Conservation (phyloP, 2,888 invertebrate genomes). For the Tribolium freemani region DNA sequence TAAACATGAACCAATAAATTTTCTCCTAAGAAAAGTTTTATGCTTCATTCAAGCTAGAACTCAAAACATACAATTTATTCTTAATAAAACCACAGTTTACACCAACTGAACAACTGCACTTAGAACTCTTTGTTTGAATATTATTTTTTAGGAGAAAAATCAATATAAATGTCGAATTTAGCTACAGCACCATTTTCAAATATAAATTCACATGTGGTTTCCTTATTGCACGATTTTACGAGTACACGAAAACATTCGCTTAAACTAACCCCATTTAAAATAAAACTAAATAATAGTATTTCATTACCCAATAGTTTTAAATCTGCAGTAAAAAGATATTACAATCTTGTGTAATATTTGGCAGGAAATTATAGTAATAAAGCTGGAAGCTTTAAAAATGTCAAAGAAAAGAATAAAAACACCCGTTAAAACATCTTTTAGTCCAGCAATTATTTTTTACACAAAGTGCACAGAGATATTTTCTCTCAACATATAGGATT, state of each 20-base stretch:
- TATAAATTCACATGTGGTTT: slow-evolving; percentile 14
- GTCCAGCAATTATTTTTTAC: not conserved
- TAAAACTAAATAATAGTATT: slow-evolving; percentile 8
- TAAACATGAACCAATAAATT: not conserved
- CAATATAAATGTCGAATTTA: not conserved
- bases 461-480: no score
- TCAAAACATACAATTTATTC: not conserved
- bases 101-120: not conserved
- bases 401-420: not conserved
- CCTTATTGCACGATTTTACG: slow-evolving; percentile 10
- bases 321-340: not conserved
- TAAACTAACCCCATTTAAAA: slow-evolving; percentile 6
- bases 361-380: slow-evolving; percentile 6
- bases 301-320: not conserved
- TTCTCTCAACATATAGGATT: no score
- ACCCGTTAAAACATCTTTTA: not conserved
- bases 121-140: not conserved
- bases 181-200: not conserved
- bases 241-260: slow-evolving; percentile 6
- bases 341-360: slow-evolving; percentile 3
- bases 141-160: not conserved
- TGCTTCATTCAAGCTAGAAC: not conserved
- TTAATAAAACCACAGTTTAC: not conserved
- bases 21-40: not conserved
- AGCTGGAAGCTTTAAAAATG: not conserved